Conservation (phyloP, 2,113 vertebrate species). For the Quiscalus mexicanus region DNA sequence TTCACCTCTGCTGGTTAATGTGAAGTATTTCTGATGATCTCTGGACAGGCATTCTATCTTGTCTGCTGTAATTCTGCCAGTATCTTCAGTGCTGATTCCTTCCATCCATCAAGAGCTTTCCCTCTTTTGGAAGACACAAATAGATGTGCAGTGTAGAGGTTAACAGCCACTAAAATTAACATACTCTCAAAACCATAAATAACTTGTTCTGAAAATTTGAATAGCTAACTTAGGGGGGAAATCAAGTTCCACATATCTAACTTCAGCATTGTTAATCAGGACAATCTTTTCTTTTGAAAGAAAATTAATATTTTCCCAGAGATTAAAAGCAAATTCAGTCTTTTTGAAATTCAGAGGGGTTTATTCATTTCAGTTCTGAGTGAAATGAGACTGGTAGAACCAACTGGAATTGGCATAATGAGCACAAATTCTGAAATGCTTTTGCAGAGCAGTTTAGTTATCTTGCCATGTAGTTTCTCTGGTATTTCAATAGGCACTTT, state of each 20-base stretch:
- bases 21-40: neutral
- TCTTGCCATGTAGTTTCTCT: constrained; percentile 20
- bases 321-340: constrained; percentile 18
- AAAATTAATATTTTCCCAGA: neutral
- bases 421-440: constrained; percentile 2
- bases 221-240: neutral
- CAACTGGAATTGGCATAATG: constrained; percentile 23
- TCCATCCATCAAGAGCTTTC: neutral
- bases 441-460: constrained; percentile 25
- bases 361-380: neutral
- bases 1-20: neutral
- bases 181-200: neutral
- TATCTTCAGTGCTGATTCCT: neutral
- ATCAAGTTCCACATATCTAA: neutral
- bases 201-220: neutral
- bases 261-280: neutral
- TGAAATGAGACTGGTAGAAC: constrained; percentile 23
- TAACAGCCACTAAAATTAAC: neutral
- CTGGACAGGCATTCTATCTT: neutral
- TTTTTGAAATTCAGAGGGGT: neutral
- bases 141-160: neutral
- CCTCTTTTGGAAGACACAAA: neutral
- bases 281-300: neutral
- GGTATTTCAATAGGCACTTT: constrained; percentile 24
- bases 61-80: neutral